Evolutionary conservation across 2,888 invertebrate species (phyloP).

Genomic region (Brachypalpus laphriformis): DNA sequence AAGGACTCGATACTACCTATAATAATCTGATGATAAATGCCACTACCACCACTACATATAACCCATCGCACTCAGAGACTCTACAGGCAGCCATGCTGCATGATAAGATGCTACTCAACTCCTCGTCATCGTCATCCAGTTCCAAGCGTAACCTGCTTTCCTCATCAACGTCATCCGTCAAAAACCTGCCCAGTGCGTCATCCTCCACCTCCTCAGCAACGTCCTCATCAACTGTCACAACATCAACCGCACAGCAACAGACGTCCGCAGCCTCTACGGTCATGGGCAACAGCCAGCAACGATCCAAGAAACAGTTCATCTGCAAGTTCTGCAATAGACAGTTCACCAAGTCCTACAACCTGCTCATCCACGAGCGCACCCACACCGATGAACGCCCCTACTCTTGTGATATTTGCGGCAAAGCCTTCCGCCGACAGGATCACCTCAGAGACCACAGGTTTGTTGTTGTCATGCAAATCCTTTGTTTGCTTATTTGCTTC

Average conservation of each 20-base stretch:
- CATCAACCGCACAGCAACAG: slow-evolving; percentile 46
- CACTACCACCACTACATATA: slow-evolving; percentile 81
- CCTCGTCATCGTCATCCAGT: slow-evolving; percentile 39
- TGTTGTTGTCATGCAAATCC: slow-evolving; percentile 77
- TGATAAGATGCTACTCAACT: slow-evolving; percentile 78
- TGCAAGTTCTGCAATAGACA: slow-evolving; percentile 99
- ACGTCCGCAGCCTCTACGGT: background rate
- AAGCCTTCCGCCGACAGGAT: slow-evolving; percentile 98
- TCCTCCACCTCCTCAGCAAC: slow-evolving; percentile 51
- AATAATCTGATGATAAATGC: slow-evolving; percentile 89
- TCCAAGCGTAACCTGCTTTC: slow-evolving; percentile 58
- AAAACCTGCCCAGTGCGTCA: slow-evolving; percentile 57
- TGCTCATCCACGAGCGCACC: slow-evolving; percentile 98
- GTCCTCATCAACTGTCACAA: slow-evolving; percentile 62
- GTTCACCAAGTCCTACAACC: slow-evolving; percentile 97
- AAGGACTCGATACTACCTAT: slow-evolving; percentile 86
- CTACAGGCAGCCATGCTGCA: slow-evolving; percentile 82
- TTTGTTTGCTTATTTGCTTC: slow-evolving; percentile 56
- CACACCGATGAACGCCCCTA: slow-evolving; percentile 99
- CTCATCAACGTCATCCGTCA: slow-evolving; percentile 57
- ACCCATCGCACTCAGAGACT: slow-evolving; percentile 75
- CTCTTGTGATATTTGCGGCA: slow-evolving; percentile 98
- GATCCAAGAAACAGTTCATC: slow-evolving; percentile 99
- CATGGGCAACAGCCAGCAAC: slow-evolving; percentile 78
- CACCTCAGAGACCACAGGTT: slow-evolving; percentile 96